These are phyloP conservation scores for Blastobasis adustella DNA, from an alignment of 2,888 invertebrate genomes.

Conservation along the genomic window DNA sequence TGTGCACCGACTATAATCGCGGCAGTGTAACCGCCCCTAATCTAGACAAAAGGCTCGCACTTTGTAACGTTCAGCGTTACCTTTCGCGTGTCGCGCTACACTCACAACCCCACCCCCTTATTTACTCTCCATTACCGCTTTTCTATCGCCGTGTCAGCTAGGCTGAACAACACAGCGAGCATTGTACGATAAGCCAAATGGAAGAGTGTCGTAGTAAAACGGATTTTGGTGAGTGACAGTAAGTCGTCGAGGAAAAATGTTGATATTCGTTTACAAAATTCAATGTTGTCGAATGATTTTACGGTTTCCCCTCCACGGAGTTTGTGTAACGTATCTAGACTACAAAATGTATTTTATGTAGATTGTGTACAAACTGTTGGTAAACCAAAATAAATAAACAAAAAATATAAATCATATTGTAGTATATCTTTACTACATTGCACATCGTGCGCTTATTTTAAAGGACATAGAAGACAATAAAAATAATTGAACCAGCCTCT, in stretches of 20 bases:
- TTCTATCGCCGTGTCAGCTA: not conserved
- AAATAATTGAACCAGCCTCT: too few relatives aligned
- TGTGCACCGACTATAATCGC: constrained; percentile 16
- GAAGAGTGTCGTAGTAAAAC: constrained; percentile 32
- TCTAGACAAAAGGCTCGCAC: constrained; percentile 70
- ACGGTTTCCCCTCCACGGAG: not conserved
- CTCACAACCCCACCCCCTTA: constrained; percentile 15
- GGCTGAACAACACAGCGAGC: constrained; percentile 6
- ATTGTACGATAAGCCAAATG: constrained; percentile 20
- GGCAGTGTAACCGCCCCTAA: constrained; percentile 34
- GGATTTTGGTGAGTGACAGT: constrained; percentile 27
- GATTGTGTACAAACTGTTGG: not conserved
- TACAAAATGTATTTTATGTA: not conserved
- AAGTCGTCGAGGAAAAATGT: constrained; percentile 51
- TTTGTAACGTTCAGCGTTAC: constrained; percentile 70
- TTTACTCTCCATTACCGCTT: constrained; percentile 31
- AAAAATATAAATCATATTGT: too few relatives aligned
- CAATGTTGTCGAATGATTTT: not conserved
- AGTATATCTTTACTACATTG: too few relatives aligned
- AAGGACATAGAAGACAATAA: too few relatives aligned
- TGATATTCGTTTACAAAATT: constrained; percentile 47
- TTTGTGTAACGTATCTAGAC: not conserved
- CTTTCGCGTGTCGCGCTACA: constrained; percentile 36
- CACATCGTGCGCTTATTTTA: too few relatives aligned
- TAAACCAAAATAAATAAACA: too few relatives aligned